Evolutionary conservation across 2,113 vertebrate genomes (phyloP).

Genomic region (Ahaetulla prasina): DNA sequence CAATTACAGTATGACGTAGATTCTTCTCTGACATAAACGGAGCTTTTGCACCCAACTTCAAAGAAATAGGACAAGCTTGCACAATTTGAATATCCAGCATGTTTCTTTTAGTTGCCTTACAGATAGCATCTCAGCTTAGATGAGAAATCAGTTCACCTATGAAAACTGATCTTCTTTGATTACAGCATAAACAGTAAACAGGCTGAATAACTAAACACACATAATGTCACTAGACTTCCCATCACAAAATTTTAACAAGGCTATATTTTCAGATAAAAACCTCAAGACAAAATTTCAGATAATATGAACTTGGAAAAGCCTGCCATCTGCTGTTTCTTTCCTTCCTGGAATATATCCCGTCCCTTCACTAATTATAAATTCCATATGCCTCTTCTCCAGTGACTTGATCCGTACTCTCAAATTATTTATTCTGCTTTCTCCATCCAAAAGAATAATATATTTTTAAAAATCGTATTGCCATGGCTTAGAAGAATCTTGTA

Average conservation of each 20-base stretch:
- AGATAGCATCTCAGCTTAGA: conserved; percentile 4
- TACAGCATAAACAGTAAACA: conserved; percentile 5
- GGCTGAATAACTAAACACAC: not conserved
- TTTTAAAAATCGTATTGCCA: not conserved
- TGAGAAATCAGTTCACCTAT: not conserved
- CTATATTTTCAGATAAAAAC: not conserved
- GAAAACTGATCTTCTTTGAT: conserved; percentile 5
- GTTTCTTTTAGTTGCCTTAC: not conserved
- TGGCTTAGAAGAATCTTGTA: not conserved
- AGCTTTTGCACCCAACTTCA: not conserved
- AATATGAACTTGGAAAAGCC: not conserved
- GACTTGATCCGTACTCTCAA: not conserved
- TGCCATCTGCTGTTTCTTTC: not conserved
- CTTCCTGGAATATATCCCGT: not conserved
- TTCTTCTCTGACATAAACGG: not conserved
- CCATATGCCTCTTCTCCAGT: not conserved
- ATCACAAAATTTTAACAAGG: not conserved
- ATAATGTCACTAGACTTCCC: not conserved
- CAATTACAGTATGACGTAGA: conserved; percentile 42
- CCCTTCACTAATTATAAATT: not conserved
- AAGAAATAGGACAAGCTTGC: not conserved
- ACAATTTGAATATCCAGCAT: conserved; percentile 21
- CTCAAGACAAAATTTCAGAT: not conserved
- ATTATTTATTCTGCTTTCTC: not conserved
- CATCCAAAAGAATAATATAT: not conserved